Evolutionary conservation across 1,140 invertebrate species (phyloP).

Genomic region (Carposina sasakii): DNA sequence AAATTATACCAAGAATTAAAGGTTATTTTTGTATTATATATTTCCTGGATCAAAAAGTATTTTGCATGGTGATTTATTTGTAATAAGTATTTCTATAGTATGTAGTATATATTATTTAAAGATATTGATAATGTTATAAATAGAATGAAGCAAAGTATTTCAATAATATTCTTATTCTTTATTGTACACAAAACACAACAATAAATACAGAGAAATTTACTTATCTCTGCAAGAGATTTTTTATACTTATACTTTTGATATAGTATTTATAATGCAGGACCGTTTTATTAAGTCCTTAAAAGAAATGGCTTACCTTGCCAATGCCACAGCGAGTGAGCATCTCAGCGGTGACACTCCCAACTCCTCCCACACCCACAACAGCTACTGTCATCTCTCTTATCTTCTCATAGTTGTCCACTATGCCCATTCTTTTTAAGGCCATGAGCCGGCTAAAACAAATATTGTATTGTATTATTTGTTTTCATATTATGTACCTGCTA

Average conservation of each 20-base stretch:
- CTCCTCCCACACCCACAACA: constrained; percentile 98
- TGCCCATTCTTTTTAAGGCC: constrained; percentile 99
- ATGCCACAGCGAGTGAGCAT: constrained; percentile 99
- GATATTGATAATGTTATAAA: too few species aligned
- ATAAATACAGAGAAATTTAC: not conserved
- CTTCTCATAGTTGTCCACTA: constrained; percentile 98
- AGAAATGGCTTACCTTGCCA: constrained; percentile 83
- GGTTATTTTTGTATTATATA: too few species aligned
- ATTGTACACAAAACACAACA: constrained; percentile 1
- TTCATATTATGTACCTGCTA: too few species aligned
- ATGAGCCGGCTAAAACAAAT: constrained; percentile 88
- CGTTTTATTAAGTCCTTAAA: not conserved
- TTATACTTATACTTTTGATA: not conserved
- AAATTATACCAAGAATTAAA: too few species aligned
- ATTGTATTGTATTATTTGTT: not conserved
- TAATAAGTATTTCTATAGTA: too few species aligned
- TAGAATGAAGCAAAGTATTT: too few species aligned
- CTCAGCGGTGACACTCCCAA: constrained; percentile 99
- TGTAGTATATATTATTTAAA: too few species aligned
- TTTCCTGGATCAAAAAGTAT: too few species aligned
- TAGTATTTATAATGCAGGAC: not conserved
- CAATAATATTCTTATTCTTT: too few species aligned
- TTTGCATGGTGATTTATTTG: too few species aligned
- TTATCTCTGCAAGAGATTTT: not conserved
- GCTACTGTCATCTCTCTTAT: constrained; percentile 94